Evolutionary conservation across 2,113 vertebrate genomes (phyloP), one percentile per base, ranked within the genome.

Genomic region (Antechinus flavipes): DNA sequence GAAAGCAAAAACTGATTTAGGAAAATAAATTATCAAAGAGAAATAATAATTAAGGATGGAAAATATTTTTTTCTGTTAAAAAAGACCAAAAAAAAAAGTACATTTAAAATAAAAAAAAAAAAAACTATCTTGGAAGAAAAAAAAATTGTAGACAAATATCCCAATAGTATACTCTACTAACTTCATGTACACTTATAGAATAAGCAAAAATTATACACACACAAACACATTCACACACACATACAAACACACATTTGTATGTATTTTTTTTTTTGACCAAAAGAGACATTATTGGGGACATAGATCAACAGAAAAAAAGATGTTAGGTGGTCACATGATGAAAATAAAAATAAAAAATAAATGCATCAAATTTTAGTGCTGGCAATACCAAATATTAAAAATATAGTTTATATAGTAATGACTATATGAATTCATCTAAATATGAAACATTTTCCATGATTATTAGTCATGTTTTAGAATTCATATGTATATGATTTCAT

Each of bases 391-490:
- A 22, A 76, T 68, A 19, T 76, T 4, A 76, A 3, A 22, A 76
- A 22, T 22, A 7, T n/a, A 42, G 22, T 2, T 35, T 22, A n/a
- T n/a, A 42, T 1, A 76, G 0, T 42, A 22, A n/a, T 8, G 35
- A 76, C 19, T 22, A 76, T 16, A 19, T 76, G 4, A n/a, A 76
- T 76, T 76, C n/a, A 76, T 42, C 5, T n/a, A 76, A n/a, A 76
- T 22, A 22, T 76, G 30, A 68, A 12, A 35, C 12, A n/a, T 6
- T 42, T n/a, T 76, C 16, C 19, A n/a, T 76, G 14, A 42, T 42
- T n/a, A 42, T 76, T 42, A n/a, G 6, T 42, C 14, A 42, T 76
- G 35, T 22, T 76, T 76, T 3, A n/a, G 16, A n/a, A 76, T n/a
- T 42, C 11, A n/a, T 16, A 19, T 76, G 35, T 22, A 42, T 76